Evolutionary conservation across 2,113 vertebrate species (phyloP).

Genomic region (Pteropus alecto): DNA sequence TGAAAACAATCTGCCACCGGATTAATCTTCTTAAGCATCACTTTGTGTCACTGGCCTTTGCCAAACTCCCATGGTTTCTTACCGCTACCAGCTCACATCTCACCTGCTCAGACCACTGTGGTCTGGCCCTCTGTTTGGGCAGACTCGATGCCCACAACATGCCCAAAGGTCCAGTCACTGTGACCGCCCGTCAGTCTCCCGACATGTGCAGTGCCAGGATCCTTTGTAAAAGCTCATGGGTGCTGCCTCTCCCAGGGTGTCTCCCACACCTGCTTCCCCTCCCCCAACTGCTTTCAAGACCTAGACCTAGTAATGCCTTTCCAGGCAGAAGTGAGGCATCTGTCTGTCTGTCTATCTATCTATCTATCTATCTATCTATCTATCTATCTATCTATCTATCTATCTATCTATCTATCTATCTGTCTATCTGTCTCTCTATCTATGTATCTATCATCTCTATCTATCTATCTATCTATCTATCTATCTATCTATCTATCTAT

Average conservation of each 20-base stretch:
- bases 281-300: not conserved
- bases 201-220: not conserved
- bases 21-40: slow-evolving; percentile 34
- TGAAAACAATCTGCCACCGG: slow-evolving; percentile 42
- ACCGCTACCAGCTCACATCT: not conserved
- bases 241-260: not conserved
- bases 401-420: no score
- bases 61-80: slow-evolving; percentile 36
- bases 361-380: no score
- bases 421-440: no score
- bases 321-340: not conserved
- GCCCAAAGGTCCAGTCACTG: not conserved
- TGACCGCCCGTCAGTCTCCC: not conserved
- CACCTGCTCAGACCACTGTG: not conserved
- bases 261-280: not conserved
- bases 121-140: not conserved
- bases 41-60: slow-evolving; percentile 9
- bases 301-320: not conserved
- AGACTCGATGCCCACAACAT: not conserved
- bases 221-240: not conserved
- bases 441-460: no score
- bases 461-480: no score
- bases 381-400: no score
- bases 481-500: no score
- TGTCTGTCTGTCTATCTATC: no score